Conservation (phyloP, 1,140 invertebrate genomes). For the Homarus americanus region DNA sequence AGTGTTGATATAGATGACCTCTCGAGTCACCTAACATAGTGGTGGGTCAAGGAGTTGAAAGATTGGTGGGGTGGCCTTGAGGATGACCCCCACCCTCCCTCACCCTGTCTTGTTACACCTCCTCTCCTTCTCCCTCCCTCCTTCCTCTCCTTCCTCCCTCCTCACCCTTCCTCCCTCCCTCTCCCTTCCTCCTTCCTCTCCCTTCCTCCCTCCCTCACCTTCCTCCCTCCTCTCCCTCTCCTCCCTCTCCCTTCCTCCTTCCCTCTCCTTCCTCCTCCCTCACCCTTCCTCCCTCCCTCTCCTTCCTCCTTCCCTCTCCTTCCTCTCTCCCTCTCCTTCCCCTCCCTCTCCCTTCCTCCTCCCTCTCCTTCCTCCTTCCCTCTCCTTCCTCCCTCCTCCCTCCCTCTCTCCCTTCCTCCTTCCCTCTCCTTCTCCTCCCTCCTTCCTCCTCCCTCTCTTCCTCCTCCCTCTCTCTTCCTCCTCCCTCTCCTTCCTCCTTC, state of each 20-base stretch:
- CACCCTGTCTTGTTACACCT: too few relatives aligned
- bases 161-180: too few relatives aligned
- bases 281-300: not conserved
- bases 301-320: not conserved
- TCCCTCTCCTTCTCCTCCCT: not conserved
- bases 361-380: not conserved
- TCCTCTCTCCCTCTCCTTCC: not conserved
- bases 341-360: not conserved
- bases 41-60: too few relatives aligned
- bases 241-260: not conserved
- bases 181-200: too few relatives aligned
- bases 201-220: too few relatives aligned
- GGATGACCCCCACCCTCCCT: too few relatives aligned
- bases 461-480: not conserved
- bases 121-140: too few relatives aligned
- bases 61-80: too few relatives aligned
- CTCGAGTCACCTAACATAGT: too few relatives aligned
- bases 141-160: too few relatives aligned
- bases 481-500: not conserved
- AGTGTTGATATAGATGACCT: too few relatives aligned
- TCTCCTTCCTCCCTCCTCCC: not conserved
- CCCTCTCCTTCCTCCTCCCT: not conserved
- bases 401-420: not conserved
- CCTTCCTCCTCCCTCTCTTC: not conserved
- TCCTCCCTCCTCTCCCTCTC: not conserved